Base-by-base conservation (phyloP, 2,888 invertebrate species). In the Eledone cirrhosa region DNA sequence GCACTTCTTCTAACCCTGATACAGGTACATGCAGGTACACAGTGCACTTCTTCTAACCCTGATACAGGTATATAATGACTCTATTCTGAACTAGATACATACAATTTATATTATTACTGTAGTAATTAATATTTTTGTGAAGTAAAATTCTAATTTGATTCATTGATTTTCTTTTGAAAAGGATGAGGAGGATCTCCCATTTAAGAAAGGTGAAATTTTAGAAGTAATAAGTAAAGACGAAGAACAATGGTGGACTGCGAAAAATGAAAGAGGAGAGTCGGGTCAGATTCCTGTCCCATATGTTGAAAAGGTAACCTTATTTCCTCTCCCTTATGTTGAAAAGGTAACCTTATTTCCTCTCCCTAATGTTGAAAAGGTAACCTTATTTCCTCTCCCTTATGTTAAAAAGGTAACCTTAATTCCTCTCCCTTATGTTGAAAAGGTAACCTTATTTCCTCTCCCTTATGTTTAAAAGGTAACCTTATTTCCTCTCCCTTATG, bases 241-340 rank as follows among this genome's bases (percentile, higher is more conserved):
- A 91, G 98, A 98, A 84, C 97, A 97, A 88, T 99, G 99, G 99
- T 99, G 99, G 99, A 97, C 97, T 80, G 99, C 98, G 5, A 93
- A 94, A 86, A 98, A 98, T 92, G 93, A 93, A 82, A 92, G 94
- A 78, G 98, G 98, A 0, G 94, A 94, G 88, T 94, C 94, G 82
- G 99, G 99, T 27, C 96, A 97, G 82, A 97, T 99, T 84, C 99
- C 99, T 48, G 97, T 98, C 85, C 97, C 97, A 7, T 99, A 98
- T 91, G 95, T 98, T 78, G 88, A 88, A 82, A 85, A 85, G 84
- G 88, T 89, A 77, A 82, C 77, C 79, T 48, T 47, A 14, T 22
- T 24, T 72, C n/a, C n/a, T n/a, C 31, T 41, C 41, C 5, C 0
- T 41, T 41, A 41, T 41, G 41, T 41, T 41, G 41, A 11, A 41